Conservation (phyloP, 2,888 invertebrate genomes). For the Agriopis leucophaearia region DNA sequence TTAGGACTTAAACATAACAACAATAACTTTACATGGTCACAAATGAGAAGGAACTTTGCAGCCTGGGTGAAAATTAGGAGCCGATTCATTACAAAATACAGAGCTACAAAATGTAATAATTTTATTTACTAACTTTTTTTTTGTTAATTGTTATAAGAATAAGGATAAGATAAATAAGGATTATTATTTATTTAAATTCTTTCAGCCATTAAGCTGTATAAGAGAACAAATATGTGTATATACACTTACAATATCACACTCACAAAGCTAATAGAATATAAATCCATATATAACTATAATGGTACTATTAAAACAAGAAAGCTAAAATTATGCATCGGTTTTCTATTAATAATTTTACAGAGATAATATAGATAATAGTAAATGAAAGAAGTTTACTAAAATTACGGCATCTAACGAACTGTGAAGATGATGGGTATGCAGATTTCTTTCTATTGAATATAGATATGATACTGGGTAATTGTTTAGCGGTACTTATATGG, state of each 20-base stretch:
- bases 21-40: too few species aligned
- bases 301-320: neutral
- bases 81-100: too few species aligned
- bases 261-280: neutral
- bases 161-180: too few species aligned
- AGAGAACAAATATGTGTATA: too few species aligned
- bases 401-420: conserved; percentile 32
- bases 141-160: too few species aligned
- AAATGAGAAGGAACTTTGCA: too few species aligned
- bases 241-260: neutral
- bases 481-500: neutral
- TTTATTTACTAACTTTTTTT: too few species aligned
- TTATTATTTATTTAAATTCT: too few species aligned
- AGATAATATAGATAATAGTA: conserved; percentile 27
- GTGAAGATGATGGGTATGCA: conserved; percentile 31
- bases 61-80: too few species aligned
- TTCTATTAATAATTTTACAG: conserved; percentile 11
- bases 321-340: neutral
- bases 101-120: too few species aligned
- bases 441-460: conserved; percentile 23
- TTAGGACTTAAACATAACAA: too few species aligned
- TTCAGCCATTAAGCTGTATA: too few species aligned
- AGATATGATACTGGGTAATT: conserved; percentile 12
- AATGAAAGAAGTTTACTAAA: conserved; percentile 23
- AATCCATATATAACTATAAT: neutral